Base-by-base conservation (phyloP, 2,888 invertebrate genomes). In the Meiosimyza decipiens region DNA sequence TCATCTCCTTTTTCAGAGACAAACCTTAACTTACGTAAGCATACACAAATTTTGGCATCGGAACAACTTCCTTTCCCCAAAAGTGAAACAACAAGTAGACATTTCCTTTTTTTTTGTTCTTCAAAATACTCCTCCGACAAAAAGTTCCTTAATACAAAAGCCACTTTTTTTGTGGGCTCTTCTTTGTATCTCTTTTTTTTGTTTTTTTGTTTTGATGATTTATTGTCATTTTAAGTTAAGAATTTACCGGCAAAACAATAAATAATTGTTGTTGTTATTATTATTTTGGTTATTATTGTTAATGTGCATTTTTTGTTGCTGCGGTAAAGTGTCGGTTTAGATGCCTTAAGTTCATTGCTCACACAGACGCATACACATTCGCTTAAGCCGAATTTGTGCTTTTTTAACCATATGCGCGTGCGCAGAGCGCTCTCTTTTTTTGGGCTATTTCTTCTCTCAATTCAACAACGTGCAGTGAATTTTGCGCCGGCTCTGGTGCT, bases 171-270 rank as follows among this genome's bases (percentile, higher is more conserved):
- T 60, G 15, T 60, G 51, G n/a, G 13, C 33, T 60, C 33, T 40
- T 54, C 40, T 49, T 63, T 40, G 49, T 16, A n/a, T 13, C 9
- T 7, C 54, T 16, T 54, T 71, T 72, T 47, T 40, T 15, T 40
- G 15, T 16, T 62, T 62, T 62, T 54, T 33, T 12, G 12, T 60
- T 76, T 72, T 78, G 82, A 70, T 82, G 82, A 82, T 82, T 82
- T 82, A 82, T 82, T 81, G 81, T 77, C 80, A 79, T 80, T 81
- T 83, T 78, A 79, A 80, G 79, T 79, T 78, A 81, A 84, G 83
- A 84, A 85, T 84, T 80, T 80, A 77, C 79, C 80, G 79, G 77
- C 80, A 81, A 80, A 81, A 81, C 76, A 81, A 84, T 85, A 84
- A 84, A 84, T 85, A 82, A 80, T 82, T 81, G 80, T 82, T 80